Percentiles rank a stretch among this genome's conserved stretches.
These are phyloP conservation scores for Drosophila nigricruria DNA, from an alignment of 2,888 invertebrate genomes.

Conservation along the genomic window DNA sequence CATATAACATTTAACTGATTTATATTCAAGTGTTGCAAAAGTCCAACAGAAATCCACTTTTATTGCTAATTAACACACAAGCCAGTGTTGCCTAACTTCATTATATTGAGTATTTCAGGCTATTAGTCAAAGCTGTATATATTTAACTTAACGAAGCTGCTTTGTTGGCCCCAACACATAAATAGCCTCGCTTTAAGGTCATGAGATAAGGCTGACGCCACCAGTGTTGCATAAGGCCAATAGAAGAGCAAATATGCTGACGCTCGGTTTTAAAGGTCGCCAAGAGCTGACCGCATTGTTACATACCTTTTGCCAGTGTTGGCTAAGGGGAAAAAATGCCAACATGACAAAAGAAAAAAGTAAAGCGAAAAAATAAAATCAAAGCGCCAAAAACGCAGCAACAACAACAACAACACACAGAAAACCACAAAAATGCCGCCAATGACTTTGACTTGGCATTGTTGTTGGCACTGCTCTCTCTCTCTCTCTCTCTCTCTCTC, in stretches of 20 bases:
- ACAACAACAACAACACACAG: constrained; percentile 14
- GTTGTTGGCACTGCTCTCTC: constrained; percentile 17
- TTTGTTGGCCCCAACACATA: too few relatives aligned
- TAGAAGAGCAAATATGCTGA: constrained; percentile 30
- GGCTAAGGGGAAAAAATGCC: constrained; percentile 22
- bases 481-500: neutral
- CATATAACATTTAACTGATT: neutral
- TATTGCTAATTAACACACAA: neutral
- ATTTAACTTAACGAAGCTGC: neutral
- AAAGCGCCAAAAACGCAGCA: constrained; percentile 39
- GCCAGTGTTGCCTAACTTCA: neutral
- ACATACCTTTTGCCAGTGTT: constrained; percentile 33
- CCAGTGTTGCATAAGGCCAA: constrained; percentile 9
- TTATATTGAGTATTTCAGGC: too few relatives aligned
- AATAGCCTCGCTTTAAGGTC: neutral
- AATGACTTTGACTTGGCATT: constrained; percentile 52
- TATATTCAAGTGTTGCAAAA: neutral
- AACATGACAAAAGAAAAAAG: neutral
- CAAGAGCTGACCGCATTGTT: constrained; percentile 35
- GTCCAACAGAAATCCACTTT: neutral
- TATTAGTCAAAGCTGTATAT: too few relatives aligned
- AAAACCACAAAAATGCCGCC: constrained; percentile 77
- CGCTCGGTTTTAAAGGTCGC: constrained; percentile 28
- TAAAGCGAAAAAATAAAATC: constrained; percentile 35
- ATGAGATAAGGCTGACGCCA: neutral